Evolutionary conservation across 2,113 vertebrate genomes (phyloP).

Genomic region (Ochotona princeps): DNA sequence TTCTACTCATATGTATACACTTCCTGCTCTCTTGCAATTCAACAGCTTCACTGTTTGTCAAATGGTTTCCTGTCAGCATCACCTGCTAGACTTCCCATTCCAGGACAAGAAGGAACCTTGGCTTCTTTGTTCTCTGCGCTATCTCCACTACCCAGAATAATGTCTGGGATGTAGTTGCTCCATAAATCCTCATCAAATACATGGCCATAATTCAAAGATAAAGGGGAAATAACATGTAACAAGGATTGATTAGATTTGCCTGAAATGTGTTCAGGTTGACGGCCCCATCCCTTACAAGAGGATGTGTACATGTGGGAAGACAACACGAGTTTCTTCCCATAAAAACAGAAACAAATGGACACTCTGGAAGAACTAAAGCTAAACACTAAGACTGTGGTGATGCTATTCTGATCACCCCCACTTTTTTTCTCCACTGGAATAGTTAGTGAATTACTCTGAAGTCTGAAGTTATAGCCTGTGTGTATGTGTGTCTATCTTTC

Average conservation of each 20-base stretch:
- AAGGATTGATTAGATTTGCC: not conserved
- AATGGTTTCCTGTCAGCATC: not conserved
- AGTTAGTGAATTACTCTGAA: not conserved
- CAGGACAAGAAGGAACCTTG: not conserved
- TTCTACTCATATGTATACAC: rapidly evolving
- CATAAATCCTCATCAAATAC: not conserved
- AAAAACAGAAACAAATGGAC: not conserved
- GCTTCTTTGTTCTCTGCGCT: not conserved
- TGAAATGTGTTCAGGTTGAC: not conserved
- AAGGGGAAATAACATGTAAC: not conserved
- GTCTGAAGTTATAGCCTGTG: not conserved
- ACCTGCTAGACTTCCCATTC: not conserved
- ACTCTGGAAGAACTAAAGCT: not conserved
- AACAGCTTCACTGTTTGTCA: not conserved
- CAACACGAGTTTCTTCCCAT: not conserved
- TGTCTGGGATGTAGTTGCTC: not conserved
- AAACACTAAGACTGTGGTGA: not conserved
- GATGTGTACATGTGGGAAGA: not conserved
- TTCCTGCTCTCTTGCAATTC: too few relatives aligned
- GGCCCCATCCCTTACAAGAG: not conserved
- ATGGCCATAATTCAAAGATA: not conserved
- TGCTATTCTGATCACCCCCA: rapidly evolving
- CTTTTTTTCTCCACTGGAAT: not conserved
- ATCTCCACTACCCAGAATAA: not conserved
- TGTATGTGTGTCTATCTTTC: not conserved